Evolutionary conservation across 2,797 vertebrate genomes (phyloP).

Genomic region (Phrynocephalus forsythii): DNA sequence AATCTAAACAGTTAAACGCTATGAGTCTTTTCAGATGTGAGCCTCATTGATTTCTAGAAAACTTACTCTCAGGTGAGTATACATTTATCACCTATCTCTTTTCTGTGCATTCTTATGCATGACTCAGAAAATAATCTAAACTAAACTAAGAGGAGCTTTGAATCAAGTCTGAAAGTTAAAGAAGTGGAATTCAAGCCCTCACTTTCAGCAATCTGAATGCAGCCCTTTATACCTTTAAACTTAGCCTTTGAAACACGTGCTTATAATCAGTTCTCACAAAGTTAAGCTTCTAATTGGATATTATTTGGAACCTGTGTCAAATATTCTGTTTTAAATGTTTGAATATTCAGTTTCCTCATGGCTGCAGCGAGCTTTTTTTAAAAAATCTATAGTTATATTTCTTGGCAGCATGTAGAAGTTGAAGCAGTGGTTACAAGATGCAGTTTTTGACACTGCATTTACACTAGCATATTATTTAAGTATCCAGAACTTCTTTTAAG

Average conservation of each 20-base stretch:
- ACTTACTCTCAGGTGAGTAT: no score
- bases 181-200: neutral
- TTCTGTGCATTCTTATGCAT: neutral
- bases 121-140: neutral
- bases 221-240: neutral
- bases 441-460: slow-evolving; percentile 44
- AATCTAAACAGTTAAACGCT: neutral
- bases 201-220: slow-evolving; percentile 4
- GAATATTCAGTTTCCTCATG: slow-evolving; percentile 31
- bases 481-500: slow-evolving; percentile 5
- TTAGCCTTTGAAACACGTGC: neutral
- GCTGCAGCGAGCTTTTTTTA: slow-evolving; percentile 33
- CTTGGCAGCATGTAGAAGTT: slow-evolving; percentile 31
- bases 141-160: neutral
- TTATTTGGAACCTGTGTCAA: neutral
- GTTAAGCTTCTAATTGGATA: neutral
- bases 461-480: neutral
- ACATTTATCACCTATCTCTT: neutral
- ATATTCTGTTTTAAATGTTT: neutral
- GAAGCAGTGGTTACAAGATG: slow-evolving; percentile 21
- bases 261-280: neutral
- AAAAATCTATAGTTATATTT: slow-evolving; percentile 36
- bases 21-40: no score
- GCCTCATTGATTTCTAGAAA: no score
- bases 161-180: neutral